Evolutionary conservation across 2,888 invertebrate species (phyloP).

Genomic region (Prenolepis imparis): DNA sequence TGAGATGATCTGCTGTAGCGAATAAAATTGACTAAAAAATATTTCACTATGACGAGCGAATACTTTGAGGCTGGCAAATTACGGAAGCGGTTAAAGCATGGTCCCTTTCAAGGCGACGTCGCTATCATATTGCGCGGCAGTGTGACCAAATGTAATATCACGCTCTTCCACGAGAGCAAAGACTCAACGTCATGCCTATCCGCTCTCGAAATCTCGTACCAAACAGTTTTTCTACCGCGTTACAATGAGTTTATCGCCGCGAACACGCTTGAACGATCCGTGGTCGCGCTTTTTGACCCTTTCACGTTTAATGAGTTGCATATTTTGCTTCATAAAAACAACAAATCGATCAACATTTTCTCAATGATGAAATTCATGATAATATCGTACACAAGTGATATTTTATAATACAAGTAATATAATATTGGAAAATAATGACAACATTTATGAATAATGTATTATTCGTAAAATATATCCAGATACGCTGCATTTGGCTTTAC

Average conservation of each 20-base stretch:
- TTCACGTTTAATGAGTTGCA: constrained; percentile 36
- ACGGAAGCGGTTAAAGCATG: constrained; percentile 53
- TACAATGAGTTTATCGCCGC: constrained; percentile 47
- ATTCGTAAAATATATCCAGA: background rate
- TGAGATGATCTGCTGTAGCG: background rate
- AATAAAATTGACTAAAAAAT: constrained; percentile 4
- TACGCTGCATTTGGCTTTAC: background rate
- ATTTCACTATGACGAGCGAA: constrained; percentile 4
- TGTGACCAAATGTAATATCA: constrained; percentile 56
- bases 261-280: constrained; percentile 41
- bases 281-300: constrained; percentile 49
- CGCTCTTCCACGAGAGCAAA: constrained; percentile 42
- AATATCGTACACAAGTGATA: background rate
- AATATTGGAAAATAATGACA: background rate
- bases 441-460: background rate
- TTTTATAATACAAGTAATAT: no score
- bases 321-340: constrained; percentile 35
- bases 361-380: constrained; percentile 34
- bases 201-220: constrained; percentile 51
- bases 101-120: constrained; percentile 38
- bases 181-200: constrained; percentile 52
- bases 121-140: constrained; percentile 39
- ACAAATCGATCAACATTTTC: constrained; percentile 32
- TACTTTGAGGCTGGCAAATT: constrained; percentile 39
- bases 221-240: constrained; percentile 48